Conservation (phyloP, 1,140 invertebrate species). For the Apis dorsata region DNA sequence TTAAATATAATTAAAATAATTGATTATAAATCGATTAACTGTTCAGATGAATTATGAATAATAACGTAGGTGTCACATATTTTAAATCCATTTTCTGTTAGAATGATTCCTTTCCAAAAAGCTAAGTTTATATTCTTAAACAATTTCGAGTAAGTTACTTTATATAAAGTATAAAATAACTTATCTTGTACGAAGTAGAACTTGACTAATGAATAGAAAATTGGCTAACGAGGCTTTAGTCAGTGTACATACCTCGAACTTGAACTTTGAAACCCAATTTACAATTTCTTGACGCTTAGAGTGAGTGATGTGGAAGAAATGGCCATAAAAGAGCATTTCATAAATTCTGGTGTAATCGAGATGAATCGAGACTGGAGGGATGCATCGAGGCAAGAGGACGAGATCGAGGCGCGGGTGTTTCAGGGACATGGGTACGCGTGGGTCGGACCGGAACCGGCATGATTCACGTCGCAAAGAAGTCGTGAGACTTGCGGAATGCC, state of each 20-base stretch:
- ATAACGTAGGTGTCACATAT: too few relatives aligned
- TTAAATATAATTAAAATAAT: too few relatives aligned
- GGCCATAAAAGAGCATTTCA: slow-evolving; percentile 30
- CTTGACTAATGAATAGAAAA: too few relatives aligned
- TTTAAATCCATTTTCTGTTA: too few relatives aligned
- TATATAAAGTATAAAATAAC: too few relatives aligned
- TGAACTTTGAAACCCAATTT: neutral
- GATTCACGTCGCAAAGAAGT: slow-evolving; percentile 75
- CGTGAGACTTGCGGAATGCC: slow-evolving; percentile 71
- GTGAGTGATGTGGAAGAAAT: neutral
- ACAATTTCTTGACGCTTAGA: neutral
- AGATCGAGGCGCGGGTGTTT: slow-evolving; percentile 64
- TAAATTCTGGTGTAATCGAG: slow-evolving; percentile 60
- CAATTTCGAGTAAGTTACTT: too few relatives aligned
- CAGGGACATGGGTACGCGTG: slow-evolving; percentile 72
- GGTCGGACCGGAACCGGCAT: slow-evolving; percentile 78
- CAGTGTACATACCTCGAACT: neutral
- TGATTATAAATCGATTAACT: too few relatives aligned
- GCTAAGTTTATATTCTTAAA: too few relatives aligned
- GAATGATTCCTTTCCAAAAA: too few relatives aligned
- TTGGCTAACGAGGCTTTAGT: too few relatives aligned
- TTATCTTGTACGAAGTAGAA: too few relatives aligned
- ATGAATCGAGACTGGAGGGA: slow-evolving; percentile 41
- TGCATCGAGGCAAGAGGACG: slow-evolving; percentile 55
- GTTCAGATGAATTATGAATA: too few relatives aligned